Evolutionary conservation across 2,888 invertebrate genomes (phyloP), one percentile per base, ranked within the genome.

Genomic region (Saturnia pavonia): DNA sequence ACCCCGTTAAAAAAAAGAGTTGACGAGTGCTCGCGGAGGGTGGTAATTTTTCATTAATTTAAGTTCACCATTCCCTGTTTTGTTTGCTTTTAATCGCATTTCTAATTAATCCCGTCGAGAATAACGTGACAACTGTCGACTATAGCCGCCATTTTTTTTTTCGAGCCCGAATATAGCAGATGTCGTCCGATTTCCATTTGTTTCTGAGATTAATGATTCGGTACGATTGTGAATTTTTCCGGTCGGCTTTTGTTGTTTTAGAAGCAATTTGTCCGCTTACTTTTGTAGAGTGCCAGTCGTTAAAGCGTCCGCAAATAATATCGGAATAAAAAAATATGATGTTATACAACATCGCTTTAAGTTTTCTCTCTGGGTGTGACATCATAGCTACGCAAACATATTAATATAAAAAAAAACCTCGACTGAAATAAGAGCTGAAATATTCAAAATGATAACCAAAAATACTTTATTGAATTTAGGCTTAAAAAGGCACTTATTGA

Each of bases 31-130:
- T 88, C 92, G 88, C 89, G 83, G 91, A 92, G 94, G 94, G 94
- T 94, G 94, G 94, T 94, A 94, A 94, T 94, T 94, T 94, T 94
- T 94, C 94, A 94, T 94, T 94, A 94, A 94, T 94, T 94, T 94
- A 94, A 94, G 94, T 94, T 94, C 94, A 93, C 93, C 91, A 92
- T 92, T 93, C 92, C 92, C 93, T 93, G 93, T 94, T 93, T 94
- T 94, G 94, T 94, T 94, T 94, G 93, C 92, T 94, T 94, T 94
- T 94, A 94, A 94, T 94, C 94, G 93, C 91, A 93, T 94, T 94
- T 94, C 93, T 94, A 94, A 94, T 94, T 94, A 94, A 94, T 94
- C 93, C 94, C 93, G 92, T 89, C 91, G 93, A 93, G 93, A 93
- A 94, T 94, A 94, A 93, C 94, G 93, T 94, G 94, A 94, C 94